Percentiles rank a stretch among this genome's conserved stretches.
phyloP scores from a whole-genome alignment of 2,888 invertebrate species.

The Nymphalis polychloros region DNA sequence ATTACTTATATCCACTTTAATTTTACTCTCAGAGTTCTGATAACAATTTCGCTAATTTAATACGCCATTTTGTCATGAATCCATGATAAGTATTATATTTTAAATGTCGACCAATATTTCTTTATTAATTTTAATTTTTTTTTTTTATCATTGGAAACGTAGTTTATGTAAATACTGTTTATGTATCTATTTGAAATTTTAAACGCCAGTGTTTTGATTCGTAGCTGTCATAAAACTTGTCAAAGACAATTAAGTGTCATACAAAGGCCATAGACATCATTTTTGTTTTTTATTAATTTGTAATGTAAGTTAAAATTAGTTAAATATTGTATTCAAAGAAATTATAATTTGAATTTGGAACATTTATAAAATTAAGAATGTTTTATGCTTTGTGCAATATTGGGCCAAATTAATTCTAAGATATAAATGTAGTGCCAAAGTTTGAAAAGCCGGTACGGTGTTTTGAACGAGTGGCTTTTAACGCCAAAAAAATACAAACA shows the following conservation, averaged over 20 bases:
- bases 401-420: constrained; percentile 28
- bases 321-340: background rate
- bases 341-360: background rate
- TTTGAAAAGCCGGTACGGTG: constrained; percentile 30
- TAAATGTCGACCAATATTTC: too few species aligned
- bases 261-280: too few species aligned
- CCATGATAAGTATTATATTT: too few species aligned
- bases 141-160: background rate
- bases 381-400: constrained; percentile 29
- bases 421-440: constrained; percentile 21
- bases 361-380: background rate
- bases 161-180: too few species aligned
- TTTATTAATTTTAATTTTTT: background rate
- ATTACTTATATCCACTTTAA: too few species aligned
- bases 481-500: constrained; percentile 18
- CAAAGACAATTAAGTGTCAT: too few species aligned
- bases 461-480: constrained; percentile 19
- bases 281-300: too few species aligned
- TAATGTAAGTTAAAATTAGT: too few species aligned
- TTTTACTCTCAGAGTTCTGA: too few species aligned
- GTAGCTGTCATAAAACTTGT: too few species aligned
- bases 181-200: background rate
- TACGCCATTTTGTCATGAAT: too few species aligned
- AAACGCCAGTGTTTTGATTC: background rate
- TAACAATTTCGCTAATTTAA: too few species aligned